phyloP scores from a whole-genome alignment of 2,888 invertebrate genomes.

The Megamerina dolium region DNA sequence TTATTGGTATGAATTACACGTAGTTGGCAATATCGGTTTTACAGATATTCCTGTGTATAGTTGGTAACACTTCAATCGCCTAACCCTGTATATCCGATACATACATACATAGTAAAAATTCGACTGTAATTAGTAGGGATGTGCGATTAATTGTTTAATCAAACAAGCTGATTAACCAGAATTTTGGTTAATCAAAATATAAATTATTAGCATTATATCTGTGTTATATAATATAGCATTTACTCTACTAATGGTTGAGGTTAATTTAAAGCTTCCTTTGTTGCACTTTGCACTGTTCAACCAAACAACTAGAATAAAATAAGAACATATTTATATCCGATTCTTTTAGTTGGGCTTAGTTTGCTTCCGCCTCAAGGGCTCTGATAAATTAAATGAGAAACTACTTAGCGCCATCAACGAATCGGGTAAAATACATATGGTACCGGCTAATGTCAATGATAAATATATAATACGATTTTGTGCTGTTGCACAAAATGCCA shows the following conservation, averaged over 20 bases:
- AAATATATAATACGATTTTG: slow-evolving; percentile 91
- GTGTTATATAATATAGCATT: background rate
- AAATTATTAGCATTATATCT: no score
- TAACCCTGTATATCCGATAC: no score
- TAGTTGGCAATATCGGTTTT: no score
- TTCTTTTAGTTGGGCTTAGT: slow-evolving; percentile 72
- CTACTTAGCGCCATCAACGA: slow-evolving; percentile 88
- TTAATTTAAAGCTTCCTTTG: background rate
- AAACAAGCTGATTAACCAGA: no score
- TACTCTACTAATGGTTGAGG: background rate
- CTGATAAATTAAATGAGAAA: slow-evolving; percentile 80
- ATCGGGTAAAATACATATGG: slow-evolving; percentile 95
- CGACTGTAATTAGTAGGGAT: no score
- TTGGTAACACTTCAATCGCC: no score
- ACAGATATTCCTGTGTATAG: no score
- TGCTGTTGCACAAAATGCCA: slow-evolving; percentile 85
- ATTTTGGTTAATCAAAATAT: no score
- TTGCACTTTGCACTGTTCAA: background rate
- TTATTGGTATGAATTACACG: no score
- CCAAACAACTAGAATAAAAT: background rate
- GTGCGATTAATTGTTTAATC: no score
- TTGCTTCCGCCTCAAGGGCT: slow-evolving; percentile 80
- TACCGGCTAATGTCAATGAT: slow-evolving; percentile 85
- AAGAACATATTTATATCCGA: background rate
- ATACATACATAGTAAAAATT: no score